Base-by-base conservation (phyloP, 2,113 vertebrate genomes). In the Chunga burmeisteri region DNA sequence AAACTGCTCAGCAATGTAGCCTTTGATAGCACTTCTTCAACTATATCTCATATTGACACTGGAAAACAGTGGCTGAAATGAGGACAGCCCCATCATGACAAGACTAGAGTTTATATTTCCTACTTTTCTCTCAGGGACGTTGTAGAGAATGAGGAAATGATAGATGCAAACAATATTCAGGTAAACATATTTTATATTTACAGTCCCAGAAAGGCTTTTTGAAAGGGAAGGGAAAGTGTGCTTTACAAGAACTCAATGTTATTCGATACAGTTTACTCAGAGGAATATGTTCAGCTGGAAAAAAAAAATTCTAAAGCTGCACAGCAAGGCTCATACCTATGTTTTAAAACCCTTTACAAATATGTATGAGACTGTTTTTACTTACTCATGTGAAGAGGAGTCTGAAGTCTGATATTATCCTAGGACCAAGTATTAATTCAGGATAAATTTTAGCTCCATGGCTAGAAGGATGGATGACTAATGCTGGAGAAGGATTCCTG, bases 161-260 rank as follows among this genome's bases (percentile, higher is more conserved):
- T 92, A 63, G 72, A 95, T 94, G 80, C 77, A 95, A 95, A 96
- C 72, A 91, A 71, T 92, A 94, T 74, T 94, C 62, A 86, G 20
- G 72, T 86, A 84, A 93, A 49, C 6, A 8, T 66, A 86, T 92
- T 88, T 93, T 86, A 49, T 86, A 84, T 95, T 92, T 86, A 74
- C 25, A 62, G 13, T 88, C 47, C 46, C 68, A 88, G 58, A 81
- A 94, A 86, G 59, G 36, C 29, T 81, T 81, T 81, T 79, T 78
- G 72, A 90, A 92, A 84, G 8, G 29, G 18, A 91, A 81, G 5
- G 19, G 13, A 66, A 92, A 5, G 2, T 27, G 13, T 42, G 16
- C 20, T 70, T 86, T 81, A 66, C 26, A 58, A 32, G 42, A 91
- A 40, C 20, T 86, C 42, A 40, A 7, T 49, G 19, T 61, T 86